phyloP scores from a whole-genome alignment of 2,797 vertebrate genomes.

The Chromis chromis region DNA sequence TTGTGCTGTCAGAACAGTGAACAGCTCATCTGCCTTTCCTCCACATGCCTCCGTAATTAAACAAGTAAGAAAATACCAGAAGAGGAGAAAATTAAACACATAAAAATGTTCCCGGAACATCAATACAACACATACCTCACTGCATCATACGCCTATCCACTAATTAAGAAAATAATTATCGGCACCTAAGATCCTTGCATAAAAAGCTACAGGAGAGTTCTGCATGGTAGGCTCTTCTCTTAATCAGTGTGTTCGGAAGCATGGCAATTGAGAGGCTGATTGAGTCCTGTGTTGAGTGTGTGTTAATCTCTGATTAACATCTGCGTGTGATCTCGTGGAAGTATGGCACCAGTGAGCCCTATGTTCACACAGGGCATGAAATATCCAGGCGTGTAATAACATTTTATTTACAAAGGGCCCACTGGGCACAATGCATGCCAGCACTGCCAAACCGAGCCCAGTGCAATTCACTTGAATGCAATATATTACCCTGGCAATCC shows the following conservation, averaged over 20 bases:
- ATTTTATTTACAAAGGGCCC: constrained; percentile 85
- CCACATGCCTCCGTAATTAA: constrained; percentile 45
- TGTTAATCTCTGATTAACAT: constrained; percentile 86
- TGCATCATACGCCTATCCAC: constrained; percentile 56
- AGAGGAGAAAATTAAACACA: constrained; percentile 55
- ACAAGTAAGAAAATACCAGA: constrained; percentile 46
- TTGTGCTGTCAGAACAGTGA: constrained; percentile 27
- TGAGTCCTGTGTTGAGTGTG: constrained; percentile 79
- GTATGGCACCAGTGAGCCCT: constrained; percentile 81
- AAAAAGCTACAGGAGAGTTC: constrained; percentile 71
- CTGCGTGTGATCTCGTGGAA: constrained; percentile 83
- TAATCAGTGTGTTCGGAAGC: constrained; percentile 80
- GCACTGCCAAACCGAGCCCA: constrained; percentile 71
- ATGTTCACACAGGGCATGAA: constrained; percentile 81
- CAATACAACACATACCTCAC: constrained; percentile 57
- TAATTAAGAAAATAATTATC: constrained; percentile 77
- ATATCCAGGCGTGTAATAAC: constrained; percentile 84
- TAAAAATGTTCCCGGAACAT: constrained; percentile 45
- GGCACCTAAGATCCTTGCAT: constrained; percentile 66
- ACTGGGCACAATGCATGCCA: constrained; percentile 81
- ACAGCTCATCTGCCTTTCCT: constrained; percentile 29
- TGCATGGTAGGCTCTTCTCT: constrained; percentile 78
- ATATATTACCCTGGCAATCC: constrained; percentile 71
- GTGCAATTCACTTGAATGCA: constrained; percentile 77
- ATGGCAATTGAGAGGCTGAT: constrained; percentile 77